Evolutionary conservation across 2,888 invertebrate species (phyloP).

Genomic region (Orthosia incerta): DNA sequence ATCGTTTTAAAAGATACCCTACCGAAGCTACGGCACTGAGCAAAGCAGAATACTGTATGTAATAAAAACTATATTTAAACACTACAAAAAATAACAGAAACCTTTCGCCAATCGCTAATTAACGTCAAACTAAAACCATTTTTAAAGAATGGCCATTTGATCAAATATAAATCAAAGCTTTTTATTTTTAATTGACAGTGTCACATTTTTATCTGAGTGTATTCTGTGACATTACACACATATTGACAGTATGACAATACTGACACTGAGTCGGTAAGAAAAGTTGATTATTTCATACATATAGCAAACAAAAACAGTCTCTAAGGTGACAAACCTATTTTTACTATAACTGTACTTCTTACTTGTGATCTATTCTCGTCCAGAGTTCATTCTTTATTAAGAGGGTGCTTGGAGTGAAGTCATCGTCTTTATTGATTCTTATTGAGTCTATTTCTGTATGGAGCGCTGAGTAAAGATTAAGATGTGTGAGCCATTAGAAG

Average conservation of each 20-base stretch:
- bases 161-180: not conserved
- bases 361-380: constrained; percentile 39
- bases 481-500: constrained; percentile 7
- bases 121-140: too few relatives aligned
- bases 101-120: too few relatives aligned
- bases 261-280: not conserved
- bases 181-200: not conserved
- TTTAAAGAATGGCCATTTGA: too few relatives aligned
- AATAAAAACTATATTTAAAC: not conserved
- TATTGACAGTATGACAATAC: not conserved
- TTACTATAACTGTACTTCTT: not conserved
- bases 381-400: constrained; percentile 10
- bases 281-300: not conserved
- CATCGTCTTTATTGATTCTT: constrained; percentile 27
- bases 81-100: too few relatives aligned
- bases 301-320: not conserved
- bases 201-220: not conserved
- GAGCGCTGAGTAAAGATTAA: not conserved
- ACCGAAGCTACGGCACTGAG: too few relatives aligned
- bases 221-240: not conserved
- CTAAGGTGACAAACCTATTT: constrained; percentile 3
- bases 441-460: constrained; percentile 28
- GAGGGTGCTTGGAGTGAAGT: constrained; percentile 33
- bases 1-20: too few relatives aligned
- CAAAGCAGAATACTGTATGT: too few relatives aligned